Evolutionary conservation across 2,888 invertebrate genomes (phyloP).

Genomic region (Andrena bicolor): DNA sequence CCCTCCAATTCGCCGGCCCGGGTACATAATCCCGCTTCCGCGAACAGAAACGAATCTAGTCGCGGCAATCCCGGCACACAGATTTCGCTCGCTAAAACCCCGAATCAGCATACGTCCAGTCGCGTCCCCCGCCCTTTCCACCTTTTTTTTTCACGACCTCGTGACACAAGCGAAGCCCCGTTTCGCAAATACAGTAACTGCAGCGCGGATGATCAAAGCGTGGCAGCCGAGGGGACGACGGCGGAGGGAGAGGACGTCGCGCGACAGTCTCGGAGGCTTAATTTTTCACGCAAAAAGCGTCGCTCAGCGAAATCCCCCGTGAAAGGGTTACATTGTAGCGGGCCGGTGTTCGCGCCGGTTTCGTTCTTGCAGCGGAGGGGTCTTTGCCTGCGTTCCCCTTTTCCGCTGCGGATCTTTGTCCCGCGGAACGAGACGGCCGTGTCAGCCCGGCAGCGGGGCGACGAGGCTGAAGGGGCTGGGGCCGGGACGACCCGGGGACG

Average conservation of each 20-base stretch:
- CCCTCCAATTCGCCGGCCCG: too few species aligned
- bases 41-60: not conserved
- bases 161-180: slow-evolving; percentile 12
- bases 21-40: not conserved
- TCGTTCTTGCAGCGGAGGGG: slow-evolving; percentile 25
- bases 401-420: slow-evolving; percentile 48
- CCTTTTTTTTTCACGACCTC: slow-evolving; percentile 15
- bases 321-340: slow-evolving; percentile 42
- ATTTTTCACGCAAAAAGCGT: slow-evolving; percentile 54
- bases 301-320: slow-evolving; percentile 25
- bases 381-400: slow-evolving; percentile 59
- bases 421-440: slow-evolving; percentile 19
- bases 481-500: slow-evolving; percentile 24
- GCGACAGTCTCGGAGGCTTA: slow-evolving; percentile 36
- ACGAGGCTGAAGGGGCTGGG: not conserved
- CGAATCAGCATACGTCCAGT: not conserved
- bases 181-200: slow-evolving; percentile 43
- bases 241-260: not conserved
- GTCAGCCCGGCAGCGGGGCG: slow-evolving; percentile 26
- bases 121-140: not conserved
- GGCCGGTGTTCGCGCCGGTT: slow-evolving; percentile 5
- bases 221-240: slow-evolving; percentile 28
- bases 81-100: not conserved
- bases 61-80: not conserved
- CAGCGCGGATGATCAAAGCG: slow-evolving; percentile 46